These are phyloP conservation scores for Lasiurus cinereus DNA, from an alignment of 2,113 vertebrate species.

Conservation along the genomic window DNA sequence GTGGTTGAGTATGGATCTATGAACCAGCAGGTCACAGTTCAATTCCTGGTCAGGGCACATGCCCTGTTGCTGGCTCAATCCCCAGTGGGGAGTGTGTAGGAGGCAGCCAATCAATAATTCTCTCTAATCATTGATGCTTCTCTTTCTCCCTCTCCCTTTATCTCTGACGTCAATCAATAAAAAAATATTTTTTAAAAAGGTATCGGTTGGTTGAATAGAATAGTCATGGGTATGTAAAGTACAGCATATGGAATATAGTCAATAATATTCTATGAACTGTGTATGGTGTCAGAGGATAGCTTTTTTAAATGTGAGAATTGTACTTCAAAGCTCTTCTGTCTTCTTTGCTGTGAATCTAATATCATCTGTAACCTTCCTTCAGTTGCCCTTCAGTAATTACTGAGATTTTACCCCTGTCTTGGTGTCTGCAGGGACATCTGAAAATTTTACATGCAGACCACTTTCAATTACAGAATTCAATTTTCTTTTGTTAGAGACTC, in stretches of 20 bases:
- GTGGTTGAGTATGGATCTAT: no score
- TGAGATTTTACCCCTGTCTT: background rate
- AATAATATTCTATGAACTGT: background rate
- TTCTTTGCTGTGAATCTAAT: background rate
- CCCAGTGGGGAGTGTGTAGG: no score
- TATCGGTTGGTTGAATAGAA: background rate
- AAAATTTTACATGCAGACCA: constrained; percentile 35
- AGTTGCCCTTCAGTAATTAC: constrained; percentile 40
- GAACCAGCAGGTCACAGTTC: no score
- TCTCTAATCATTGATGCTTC: no score
- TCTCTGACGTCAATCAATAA: no score
- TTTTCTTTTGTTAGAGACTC: constrained; percentile 64
- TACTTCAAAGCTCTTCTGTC: constrained; percentile 3
- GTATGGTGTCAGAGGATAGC: background rate
- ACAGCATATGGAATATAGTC: background rate
- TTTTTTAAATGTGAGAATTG: background rate
- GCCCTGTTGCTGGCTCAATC: no score
- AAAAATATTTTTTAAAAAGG: no score
- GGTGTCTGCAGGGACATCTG: constrained; percentile 31
- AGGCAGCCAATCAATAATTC: no score
- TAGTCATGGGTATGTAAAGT: background rate
- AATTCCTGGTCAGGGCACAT: no score
- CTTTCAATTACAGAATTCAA: constrained; percentile 36
- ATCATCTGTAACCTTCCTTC: background rate
- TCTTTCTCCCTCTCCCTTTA: no score